phyloP scores from a whole-genome alignment of 1,140 invertebrate genomes.

The Drosophila rhopaloa region DNA sequence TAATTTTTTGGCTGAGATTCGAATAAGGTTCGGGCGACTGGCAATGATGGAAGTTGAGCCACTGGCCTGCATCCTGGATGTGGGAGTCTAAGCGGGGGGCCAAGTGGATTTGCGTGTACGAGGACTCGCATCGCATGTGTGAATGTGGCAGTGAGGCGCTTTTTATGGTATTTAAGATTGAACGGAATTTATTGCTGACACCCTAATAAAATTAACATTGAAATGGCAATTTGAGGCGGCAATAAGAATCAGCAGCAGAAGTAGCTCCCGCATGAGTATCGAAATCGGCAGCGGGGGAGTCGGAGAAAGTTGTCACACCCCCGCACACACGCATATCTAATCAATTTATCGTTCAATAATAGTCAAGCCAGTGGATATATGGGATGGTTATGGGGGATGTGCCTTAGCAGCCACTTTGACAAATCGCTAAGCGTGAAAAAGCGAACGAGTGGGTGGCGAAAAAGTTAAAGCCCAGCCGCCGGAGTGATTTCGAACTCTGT shows the following conservation, averaged over 20 bases:
- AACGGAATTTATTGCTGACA: constrained; percentile 82
- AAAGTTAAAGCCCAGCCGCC: constrained; percentile 50
- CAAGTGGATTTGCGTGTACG: constrained; percentile 25
- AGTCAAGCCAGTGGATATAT: constrained; percentile 64
- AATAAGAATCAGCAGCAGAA: constrained; percentile 67
- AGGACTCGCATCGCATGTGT: constrained; percentile 21
- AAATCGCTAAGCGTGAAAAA: constrained; percentile 60
- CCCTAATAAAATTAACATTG: constrained; percentile 84
- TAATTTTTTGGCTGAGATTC: constrained; percentile 71
- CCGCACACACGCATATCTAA: constrained; percentile 69
- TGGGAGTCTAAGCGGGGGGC: constrained; percentile 21
- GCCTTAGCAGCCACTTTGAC: constrained; percentile 66
- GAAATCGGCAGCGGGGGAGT: constrained; percentile 9
- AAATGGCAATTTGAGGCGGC: constrained; percentile 83
- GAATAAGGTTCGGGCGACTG: constrained; percentile 73
- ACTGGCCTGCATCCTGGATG: constrained; percentile 40
- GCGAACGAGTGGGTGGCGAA: constrained; percentile 7
- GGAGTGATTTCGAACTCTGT: constrained; percentile 52
- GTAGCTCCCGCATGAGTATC: constrained; percentile 44
- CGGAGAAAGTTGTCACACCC: constrained; percentile 23
- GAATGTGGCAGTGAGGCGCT: constrained; percentile 53
- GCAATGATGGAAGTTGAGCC: constrained; percentile 74
- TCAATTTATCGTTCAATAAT: constrained; percentile 84
- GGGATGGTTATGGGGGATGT: constrained; percentile 18
- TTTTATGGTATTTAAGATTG: constrained; percentile 84